Base-by-base conservation (phyloP, 2,113 vertebrate genomes). In the Notothenia rossii region DNA sequence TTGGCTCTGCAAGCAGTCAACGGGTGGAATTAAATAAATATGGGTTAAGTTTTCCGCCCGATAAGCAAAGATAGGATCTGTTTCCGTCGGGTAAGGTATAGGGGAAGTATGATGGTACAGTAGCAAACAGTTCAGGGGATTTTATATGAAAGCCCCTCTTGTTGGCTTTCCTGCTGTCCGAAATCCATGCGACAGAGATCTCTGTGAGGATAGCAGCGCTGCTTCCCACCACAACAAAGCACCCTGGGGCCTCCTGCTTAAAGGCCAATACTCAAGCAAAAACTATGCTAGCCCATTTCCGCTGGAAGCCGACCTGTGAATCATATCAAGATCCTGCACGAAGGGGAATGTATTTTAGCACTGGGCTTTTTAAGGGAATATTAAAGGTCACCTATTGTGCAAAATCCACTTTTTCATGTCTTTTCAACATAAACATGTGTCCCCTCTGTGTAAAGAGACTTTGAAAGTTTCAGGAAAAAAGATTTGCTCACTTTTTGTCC, bases 181-280 rank as follows among this genome's bases (percentile, higher is more conserved):
- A 77, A 88, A 81, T 81, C 63, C 64, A 79, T 78, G 81, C 51
- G 59, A 78, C 77, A 81, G 75, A 89, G 90, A 93, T 91, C 82
- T 77, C 55, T 81, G 69, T 68, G 72, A n/a, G 88, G 90, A 91
- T 93, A 93, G 86, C 77, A 61, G 59, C 7, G 36, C 67, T 75
- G 79, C 76, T 88, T 92, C 87, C 84, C 72, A 87, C 84, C 84
- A 88, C 88, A 90, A 91, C 83, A 92, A 88, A 92, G 86, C 66
- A 61, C 61, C 40, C 61, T 7, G 69, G 75, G 62, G 72, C 75
- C 73, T 86, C 73, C 73, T 81, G 75, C 83, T 89, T 87, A 61
- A 71, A 86, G 75, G 58, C 72, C 66, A 59, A 58, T 68, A 77
- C 20, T 76, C 40, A 18, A 50, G 69, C 60, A 75, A 75, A 88